phyloP scores from a whole-genome alignment of 1,140 invertebrate genomes.

The Zaprionus vittiger region DNA sequence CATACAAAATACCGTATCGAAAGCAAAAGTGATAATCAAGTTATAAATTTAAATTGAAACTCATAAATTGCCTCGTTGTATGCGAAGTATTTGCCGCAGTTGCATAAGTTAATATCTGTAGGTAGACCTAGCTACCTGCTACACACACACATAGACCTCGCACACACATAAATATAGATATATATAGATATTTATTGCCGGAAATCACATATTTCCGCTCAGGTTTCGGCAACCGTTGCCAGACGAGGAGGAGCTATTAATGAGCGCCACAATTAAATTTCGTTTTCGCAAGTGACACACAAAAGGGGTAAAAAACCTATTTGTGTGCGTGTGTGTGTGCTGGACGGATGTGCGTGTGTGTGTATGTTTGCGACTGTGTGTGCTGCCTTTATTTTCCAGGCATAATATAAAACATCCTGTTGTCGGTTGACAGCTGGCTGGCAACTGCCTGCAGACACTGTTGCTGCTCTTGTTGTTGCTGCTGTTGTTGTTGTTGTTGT shows the following conservation, averaged over 20 bases:
- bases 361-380: slow-evolving; percentile 21
- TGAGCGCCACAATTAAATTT: slow-evolving; percentile 79
- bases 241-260: slow-evolving; percentile 66
- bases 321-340: slow-evolving; percentile 27
- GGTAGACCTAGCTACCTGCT: background rate
- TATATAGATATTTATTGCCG: slow-evolving; percentile 71
- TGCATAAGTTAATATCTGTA: slow-evolving; percentile 1
- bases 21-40: slow-evolving; percentile 60
- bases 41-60: slow-evolving; percentile 64
- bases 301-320: slow-evolving; percentile 49
- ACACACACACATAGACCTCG: slow-evolving; percentile 11
- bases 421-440: slow-evolving; percentile 51
- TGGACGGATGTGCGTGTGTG: slow-evolving; percentile 14
- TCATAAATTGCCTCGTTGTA: slow-evolving; percentile 44
- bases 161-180: slow-evolving; percentile 5
- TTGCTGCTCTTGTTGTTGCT: slow-evolving; percentile 48
- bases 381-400: slow-evolving; percentile 59
- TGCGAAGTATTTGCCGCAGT: background rate
- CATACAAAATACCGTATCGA: slow-evolving; percentile 20
- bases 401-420: slow-evolving; percentile 81
- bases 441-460: slow-evolving; percentile 28
- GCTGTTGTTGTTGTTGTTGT: slow-evolving; percentile 30
- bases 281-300: slow-evolving; percentile 61
- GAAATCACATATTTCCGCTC: slow-evolving; percentile 78
- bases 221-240: slow-evolving; percentile 28